Conservation (phyloP, 2,797 vertebrate genomes). For the Poecile montanus region DNA sequence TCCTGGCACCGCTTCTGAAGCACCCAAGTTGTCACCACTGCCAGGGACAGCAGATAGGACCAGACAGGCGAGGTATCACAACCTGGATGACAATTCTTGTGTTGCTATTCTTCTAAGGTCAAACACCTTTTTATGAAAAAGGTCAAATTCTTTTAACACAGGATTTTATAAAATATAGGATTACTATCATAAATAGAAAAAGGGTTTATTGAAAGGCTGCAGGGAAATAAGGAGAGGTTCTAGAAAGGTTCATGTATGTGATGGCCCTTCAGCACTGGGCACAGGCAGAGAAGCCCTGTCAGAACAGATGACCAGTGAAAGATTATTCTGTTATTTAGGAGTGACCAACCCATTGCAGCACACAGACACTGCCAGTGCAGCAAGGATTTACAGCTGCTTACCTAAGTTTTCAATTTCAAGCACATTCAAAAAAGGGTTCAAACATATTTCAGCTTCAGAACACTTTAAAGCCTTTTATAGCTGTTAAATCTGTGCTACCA, state of each 20-base stretch:
- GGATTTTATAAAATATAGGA: neutral
- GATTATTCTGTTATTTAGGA: neutral
- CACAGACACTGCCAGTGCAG: neutral
- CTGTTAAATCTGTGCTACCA: neutral
- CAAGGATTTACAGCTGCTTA: neutral
- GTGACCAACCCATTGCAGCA: neutral
- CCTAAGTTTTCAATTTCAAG: neutral
- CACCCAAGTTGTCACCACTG: neutral
- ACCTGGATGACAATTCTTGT: neutral
- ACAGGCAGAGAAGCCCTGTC: neutral
- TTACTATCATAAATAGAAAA: neutral
- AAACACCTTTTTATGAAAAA: neutral
- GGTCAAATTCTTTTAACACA: neutral
- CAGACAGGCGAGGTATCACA: neutral
- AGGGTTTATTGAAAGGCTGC: neutral
- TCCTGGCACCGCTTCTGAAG: neutral
- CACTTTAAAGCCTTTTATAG: neutral
- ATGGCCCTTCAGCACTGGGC: neutral
- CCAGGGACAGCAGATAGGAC: neutral
- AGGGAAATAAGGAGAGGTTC: neutral
- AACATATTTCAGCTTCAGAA: neutral
- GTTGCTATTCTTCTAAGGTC: neutral
- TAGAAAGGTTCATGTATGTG: fast-evolving
- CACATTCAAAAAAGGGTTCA: neutral
- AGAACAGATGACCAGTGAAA: neutral